These are phyloP conservation scores for Haliclona indistincta DNA, from an alignment of 37 sponge, comb jelly and placozoan species.

Conservation along the genomic window DNA sequence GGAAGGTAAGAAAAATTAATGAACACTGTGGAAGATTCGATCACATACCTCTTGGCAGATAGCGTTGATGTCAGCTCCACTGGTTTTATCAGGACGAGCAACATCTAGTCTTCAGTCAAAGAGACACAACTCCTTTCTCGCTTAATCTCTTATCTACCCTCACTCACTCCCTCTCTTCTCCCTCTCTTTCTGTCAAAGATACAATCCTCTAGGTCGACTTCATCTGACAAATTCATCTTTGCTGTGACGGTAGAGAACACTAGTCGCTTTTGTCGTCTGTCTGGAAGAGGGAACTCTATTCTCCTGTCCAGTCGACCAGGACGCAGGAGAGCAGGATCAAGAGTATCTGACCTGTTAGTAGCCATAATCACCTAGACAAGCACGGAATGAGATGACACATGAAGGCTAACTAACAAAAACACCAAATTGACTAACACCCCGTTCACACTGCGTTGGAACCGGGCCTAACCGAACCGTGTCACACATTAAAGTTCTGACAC, in stretches of 20 bases:
- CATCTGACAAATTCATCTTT: conserved; percentile 99
- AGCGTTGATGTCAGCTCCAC: conserved; percentile 98
- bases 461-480: too few relatives aligned
- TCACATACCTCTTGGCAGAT: conserved; percentile 95
- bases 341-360: conserved; percentile 96
- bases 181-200: conserved; percentile 16
- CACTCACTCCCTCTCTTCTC: neutral
- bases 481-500: too few relatives aligned
- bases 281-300: conserved; percentile 98
- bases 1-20: neutral
- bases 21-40: neutral
- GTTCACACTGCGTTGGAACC: too few relatives aligned
- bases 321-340: conserved; percentile 96
- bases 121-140: neutral
- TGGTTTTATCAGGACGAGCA: conserved; percentile 96
- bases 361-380: conserved; percentile 96
- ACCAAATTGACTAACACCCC: too few relatives aligned
- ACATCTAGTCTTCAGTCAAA: conserved; percentile 65
- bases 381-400: too few relatives aligned
- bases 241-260: conserved; percentile 93
- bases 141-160: neutral
- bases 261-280: conserved; percentile 93
- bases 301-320: conserved; percentile 96
- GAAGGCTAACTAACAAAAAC: too few relatives aligned
- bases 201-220: conserved; percentile 98